Evolutionary conservation across 2,113 vertebrate genomes (phyloP).

Genomic region (Actinemys pallida): DNA sequence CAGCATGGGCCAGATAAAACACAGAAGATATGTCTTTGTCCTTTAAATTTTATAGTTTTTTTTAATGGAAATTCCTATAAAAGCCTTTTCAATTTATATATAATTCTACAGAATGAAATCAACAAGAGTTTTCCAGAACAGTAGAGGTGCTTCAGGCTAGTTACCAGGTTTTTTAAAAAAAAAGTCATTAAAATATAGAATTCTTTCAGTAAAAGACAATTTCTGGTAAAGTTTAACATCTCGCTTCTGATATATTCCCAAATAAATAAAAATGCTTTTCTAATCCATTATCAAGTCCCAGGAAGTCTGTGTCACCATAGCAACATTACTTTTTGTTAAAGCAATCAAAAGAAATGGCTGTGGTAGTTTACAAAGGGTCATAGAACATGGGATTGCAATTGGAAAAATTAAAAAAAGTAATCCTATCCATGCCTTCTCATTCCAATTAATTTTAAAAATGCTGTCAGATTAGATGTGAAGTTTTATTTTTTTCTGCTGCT

Average conservation of each 20-base stretch:
- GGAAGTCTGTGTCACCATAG: neutral
- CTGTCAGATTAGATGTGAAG: neutral
- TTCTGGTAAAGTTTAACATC: neutral
- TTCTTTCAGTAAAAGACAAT: neutral
- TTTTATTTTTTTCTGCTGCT: neutral
- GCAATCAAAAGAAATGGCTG: slow-evolving; percentile 11
- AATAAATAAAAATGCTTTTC: slow-evolving; percentile 10
- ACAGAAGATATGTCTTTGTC: fast-evolving
- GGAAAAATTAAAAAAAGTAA: neutral
- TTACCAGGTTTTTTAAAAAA: neutral
- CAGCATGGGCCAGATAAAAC: neutral
- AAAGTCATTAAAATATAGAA: neutral
- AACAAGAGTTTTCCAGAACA: neutral
- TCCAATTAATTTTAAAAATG: neutral
- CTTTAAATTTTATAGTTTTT: neutral
- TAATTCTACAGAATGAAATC: neutral
- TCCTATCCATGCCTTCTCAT: neutral
- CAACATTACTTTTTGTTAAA: slow-evolving; percentile 21
- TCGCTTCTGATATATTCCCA: neutral
- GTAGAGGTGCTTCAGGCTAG: neutral
- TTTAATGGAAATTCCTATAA: neutral
- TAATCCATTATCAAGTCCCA: neutral
- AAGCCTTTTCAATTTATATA: neutral
- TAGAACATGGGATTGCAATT: neutral
- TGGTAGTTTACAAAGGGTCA: neutral